Base-by-base conservation (phyloP, 2,888 invertebrate species). In the Lycia hirtaria region DNA sequence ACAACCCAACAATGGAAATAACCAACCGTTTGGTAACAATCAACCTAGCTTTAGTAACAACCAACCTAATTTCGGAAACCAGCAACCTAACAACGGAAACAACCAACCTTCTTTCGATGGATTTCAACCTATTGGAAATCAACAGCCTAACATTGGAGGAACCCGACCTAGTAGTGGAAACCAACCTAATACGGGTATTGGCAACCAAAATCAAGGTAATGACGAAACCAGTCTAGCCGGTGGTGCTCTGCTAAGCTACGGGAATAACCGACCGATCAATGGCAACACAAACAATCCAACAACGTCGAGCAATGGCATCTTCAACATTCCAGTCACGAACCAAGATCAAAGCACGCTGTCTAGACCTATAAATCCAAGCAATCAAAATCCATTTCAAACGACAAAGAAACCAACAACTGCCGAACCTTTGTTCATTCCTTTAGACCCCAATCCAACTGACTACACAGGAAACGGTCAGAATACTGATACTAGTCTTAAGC, bases 391-490 rank as follows among this genome's bases (percentile, higher is more conserved):
- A 58, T 12, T 7, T 24, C 7, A 65, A 57, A 68, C 79, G 1
- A 83, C 80, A 0, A 76, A 79, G 59, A 80, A 78, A 50, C 76
- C 82, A 22, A 51, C 38, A 19, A 70, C 74, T n/a, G 80, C 78
- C 57, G 63, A 54, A 17, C 88, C 90, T 5, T 65, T 83, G 3
- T 82, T 83, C 54, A 73, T 91, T 15, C 87, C 89, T 15, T 77
- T 91, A 1, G 73, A 75, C 26, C 79, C 84, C 3, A 80, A 83
- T 44, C 75, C 81, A 40, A 81, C 80, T 45, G 60, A 71, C 0
- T 85, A 86, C 55, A 76, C 72, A 43, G 72, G 78, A 17, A 81
- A 75, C 50, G 81, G 78, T 12, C 90, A 89, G 2, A 89, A 90
- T 72, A 73, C 85, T 57, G 85, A 89, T 40, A 78, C 81, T 3